Percentiles rank a stretch among this genome's conserved stretches.
phyloP scores from a whole-genome alignment of 30 jellyfish, hydroid and myxozoan genomes.

The Cassiopea andromeda region DNA sequence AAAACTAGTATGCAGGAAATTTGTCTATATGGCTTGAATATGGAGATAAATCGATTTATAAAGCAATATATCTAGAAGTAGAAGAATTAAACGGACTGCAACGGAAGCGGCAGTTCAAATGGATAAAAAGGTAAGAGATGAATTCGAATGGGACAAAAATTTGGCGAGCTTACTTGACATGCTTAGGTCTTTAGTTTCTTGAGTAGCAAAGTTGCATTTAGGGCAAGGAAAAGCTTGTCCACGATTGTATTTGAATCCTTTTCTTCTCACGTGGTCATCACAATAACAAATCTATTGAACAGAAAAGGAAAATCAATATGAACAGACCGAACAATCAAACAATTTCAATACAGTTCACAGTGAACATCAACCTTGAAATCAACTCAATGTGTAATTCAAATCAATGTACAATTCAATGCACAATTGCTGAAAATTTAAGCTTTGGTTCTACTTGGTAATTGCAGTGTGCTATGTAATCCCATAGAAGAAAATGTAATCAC shows the following conservation, averaged over 20 bases:
- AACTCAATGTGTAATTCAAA: too few species aligned
- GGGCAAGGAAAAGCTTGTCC: conserved; percentile 95
- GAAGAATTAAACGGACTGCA: background rate
- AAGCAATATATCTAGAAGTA: background rate
- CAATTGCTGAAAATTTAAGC: background rate
- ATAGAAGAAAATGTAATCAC: background rate
- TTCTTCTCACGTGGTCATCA: conserved; percentile 92
- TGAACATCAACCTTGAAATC: background rate
- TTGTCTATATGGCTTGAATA: background rate
- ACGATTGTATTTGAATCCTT: conserved; percentile 84
- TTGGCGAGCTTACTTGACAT: conserved; percentile 82
- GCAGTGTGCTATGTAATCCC: background rate
- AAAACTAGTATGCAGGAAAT: background rate
- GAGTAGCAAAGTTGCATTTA: conserved; percentile 88
- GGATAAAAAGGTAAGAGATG: too few species aligned
- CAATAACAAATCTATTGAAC: conserved; percentile 80
- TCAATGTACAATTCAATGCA: too few species aligned
- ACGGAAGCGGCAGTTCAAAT: too few species aligned
- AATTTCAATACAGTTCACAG: background rate
- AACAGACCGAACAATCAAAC: background rate
- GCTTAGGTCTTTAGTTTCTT: conserved; percentile 91
- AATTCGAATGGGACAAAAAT: too few species aligned
- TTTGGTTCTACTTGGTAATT: background rate
- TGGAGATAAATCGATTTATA: background rate
- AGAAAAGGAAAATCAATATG: background rate